phyloP scores from a whole-genome alignment of 2,113 vertebrate genomes.

The Dissostichus mawsoni region DNA sequence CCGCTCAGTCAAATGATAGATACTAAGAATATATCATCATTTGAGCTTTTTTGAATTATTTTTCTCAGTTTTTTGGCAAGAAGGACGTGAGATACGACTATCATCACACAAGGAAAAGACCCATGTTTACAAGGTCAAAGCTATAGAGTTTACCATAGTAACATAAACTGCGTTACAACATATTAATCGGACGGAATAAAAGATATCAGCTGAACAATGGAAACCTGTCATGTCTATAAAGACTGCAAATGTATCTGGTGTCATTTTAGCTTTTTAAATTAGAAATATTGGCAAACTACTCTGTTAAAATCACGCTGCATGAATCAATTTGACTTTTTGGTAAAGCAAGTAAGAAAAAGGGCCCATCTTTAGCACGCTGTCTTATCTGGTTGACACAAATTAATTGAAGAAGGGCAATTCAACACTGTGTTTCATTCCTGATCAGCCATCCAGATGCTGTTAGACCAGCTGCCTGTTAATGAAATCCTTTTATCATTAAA shows the following conservation, averaged over 20 bases:
- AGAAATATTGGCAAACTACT: slow-evolving; percentile 10
- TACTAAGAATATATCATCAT: neutral
- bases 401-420: neutral
- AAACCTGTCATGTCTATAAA: neutral
- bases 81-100: neutral
- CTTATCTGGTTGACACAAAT: slow-evolving; percentile 36
- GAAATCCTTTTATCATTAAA: slow-evolving; percentile 29
- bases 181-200: neutral
- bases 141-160: neutral
- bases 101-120: neutral
- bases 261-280: neutral
- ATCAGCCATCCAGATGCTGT: slow-evolving; percentile 28
- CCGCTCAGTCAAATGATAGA: neutral
- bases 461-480: slow-evolving; percentile 3
- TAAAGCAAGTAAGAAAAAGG: slow-evolving; percentile 14
- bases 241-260: neutral
- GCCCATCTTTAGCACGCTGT: neutral
- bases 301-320: neutral
- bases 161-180: neutral
- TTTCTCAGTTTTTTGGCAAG: too few relatives aligned
- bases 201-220: neutral
- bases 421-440: neutral
- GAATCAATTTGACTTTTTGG: slow-evolving; percentile 4
- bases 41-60: neutral
- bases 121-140: slow-evolving; percentile 1